Evolutionary conservation across 1,140 invertebrate genomes (phyloP).

Genomic region (Nephila pilipes): DNA sequence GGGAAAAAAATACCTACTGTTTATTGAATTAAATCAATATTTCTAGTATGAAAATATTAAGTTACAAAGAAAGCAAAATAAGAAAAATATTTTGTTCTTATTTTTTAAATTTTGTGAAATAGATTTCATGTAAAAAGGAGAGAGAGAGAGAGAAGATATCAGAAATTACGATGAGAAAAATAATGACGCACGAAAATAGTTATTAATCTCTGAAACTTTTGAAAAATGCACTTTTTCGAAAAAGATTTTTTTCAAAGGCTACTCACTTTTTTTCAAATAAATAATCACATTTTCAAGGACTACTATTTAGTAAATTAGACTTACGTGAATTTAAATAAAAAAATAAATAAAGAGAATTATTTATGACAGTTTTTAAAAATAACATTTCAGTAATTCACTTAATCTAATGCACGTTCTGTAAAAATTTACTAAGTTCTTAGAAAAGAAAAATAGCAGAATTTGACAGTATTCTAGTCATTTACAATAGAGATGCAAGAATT

Average conservation of each 20-base stretch:
- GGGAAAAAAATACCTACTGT: too few species aligned
- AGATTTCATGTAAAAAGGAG: background rate
- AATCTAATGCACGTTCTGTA: too few species aligned
- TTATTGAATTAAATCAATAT: background rate
- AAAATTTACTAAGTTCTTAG: too few species aligned
- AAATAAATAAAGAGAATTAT: too few species aligned
- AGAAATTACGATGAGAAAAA: background rate
- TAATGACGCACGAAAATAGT: background rate
- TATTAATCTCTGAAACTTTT: background rate
- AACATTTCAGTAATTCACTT: too few species aligned
- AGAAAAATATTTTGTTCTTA: background rate
- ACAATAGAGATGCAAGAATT: too few species aligned
- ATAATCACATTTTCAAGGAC: background rate
- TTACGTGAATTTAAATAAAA: too few species aligned
- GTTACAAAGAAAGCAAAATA: background rate
- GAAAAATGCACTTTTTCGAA: background rate
- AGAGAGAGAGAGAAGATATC: background rate
- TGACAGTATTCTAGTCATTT: too few species aligned
- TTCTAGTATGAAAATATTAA: background rate
- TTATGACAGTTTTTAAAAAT: too few species aligned
- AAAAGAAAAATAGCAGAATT: too few species aligned
- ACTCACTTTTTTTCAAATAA: background rate
- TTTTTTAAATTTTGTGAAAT: background rate
- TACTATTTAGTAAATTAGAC: too few species aligned
- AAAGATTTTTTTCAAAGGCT: background rate